A percentile compares a stretch with the other conserved stretches of the same genome.
Evolutionary conservation across 2,797 vertebrate species (phyloP).

Genomic region (Erithacus rubecula): DNA sequence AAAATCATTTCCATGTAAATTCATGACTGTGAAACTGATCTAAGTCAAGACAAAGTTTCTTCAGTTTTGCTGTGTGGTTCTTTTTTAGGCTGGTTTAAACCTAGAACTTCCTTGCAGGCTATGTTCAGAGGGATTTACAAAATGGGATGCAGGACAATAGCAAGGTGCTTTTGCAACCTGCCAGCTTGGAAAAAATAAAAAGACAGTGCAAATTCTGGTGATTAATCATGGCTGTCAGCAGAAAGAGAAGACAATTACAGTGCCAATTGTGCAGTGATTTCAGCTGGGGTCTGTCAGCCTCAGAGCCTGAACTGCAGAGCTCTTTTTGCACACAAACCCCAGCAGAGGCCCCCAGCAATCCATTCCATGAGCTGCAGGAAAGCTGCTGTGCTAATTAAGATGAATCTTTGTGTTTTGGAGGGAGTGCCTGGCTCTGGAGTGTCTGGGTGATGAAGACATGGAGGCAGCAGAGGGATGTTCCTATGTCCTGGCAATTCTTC

Average conservation of each 20-base stretch:
- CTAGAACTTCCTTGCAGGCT: not conserved
- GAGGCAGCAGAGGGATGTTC: not conserved
- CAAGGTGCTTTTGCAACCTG: not conserved
- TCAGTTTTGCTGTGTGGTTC: not conserved
- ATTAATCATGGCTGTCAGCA: not conserved
- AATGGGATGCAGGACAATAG: not conserved
- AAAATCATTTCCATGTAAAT: not conserved
- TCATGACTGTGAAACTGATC: not conserved
- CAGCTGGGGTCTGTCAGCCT: not conserved
- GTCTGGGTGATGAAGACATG: not conserved
- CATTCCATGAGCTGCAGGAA: not conserved
- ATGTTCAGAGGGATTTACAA: not conserved
- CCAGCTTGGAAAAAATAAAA: not conserved
- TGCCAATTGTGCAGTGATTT: not conserved
- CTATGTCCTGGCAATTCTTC: not conserved
- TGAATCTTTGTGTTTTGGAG: not conserved
- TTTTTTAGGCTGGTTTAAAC: not conserved
- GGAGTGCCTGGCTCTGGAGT: not conserved
- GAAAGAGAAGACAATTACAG: not conserved
- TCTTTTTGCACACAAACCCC: conserved; percentile 40
- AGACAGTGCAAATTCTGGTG: not conserved
- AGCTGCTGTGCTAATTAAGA: not conserved
- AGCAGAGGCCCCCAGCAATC: conserved; percentile 62
- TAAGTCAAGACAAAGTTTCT: not conserved
- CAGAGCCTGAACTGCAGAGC: not conserved